phyloP scores from a whole-genome alignment of 2,797 vertebrate species.

The Sciurus carolinensis region DNA sequence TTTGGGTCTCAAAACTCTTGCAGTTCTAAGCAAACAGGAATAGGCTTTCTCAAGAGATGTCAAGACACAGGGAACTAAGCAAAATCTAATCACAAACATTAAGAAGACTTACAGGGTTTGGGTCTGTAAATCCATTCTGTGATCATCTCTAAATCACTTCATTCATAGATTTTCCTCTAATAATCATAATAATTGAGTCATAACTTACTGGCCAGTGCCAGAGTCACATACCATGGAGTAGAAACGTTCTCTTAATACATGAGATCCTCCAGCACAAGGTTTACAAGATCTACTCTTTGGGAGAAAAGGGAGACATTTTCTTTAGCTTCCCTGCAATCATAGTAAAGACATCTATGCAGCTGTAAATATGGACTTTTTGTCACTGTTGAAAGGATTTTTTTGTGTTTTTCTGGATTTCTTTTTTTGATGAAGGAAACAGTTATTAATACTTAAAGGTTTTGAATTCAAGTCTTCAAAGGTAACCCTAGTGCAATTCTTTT shows the following conservation, averaged over 20 bases:
- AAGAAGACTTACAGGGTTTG: not conserved
- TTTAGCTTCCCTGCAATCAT: constrained; percentile 1
- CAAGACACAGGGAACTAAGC: not conserved
- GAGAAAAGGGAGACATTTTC: not conserved
- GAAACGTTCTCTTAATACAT: not conserved
- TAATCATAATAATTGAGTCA: not conserved
- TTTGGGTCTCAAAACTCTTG: constrained; percentile 40
- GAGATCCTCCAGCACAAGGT: not conserved
- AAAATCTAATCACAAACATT: not conserved
- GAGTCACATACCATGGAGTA: not conserved
- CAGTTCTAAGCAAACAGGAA: constrained; percentile 11
- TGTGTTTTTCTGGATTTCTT: too few species aligned
- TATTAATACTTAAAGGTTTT: not conserved
- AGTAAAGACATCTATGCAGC: not conserved
- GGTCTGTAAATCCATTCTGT: not conserved
- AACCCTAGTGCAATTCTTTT: not conserved
- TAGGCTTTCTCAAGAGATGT: not conserved
- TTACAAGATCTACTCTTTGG: not conserved
- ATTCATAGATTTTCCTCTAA: not conserved
- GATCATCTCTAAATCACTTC: not conserved
- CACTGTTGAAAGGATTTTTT: not conserved
- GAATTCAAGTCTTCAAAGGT: not conserved
- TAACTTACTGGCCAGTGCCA: not conserved
- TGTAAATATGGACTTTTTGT: not conserved
- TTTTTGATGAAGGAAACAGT: not conserved